Evolutionary conservation across 2,797 vertebrate genomes (phyloP), one percentile per base, ranked within the genome.

Genomic region (Typhlichthys eigenmanni): DNA sequence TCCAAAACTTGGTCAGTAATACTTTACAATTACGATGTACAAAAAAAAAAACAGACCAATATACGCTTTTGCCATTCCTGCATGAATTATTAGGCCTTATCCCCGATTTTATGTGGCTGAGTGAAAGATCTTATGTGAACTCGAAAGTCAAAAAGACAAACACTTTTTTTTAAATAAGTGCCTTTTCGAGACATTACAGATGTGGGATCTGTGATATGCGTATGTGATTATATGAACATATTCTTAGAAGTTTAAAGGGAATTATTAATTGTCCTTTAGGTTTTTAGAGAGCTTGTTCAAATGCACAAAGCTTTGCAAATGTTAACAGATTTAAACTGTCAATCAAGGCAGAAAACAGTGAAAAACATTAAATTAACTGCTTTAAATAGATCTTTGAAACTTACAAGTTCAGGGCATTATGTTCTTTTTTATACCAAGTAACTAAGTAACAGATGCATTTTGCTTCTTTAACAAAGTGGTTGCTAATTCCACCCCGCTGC

Each of bases 331-430:
- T 59, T 4, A 58, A 78, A 62, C 34, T 14, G 5, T 9, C 12
- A 49, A 69, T 59, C 3, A 43, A 69, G 1, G 55, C 47, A 72
- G 29, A 64, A 62, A 50, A 56, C 13, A 17, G 55, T 62, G 47
- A 58, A 2, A 38, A 1, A 5, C 34, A 11, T 76, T 70, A 52
- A 47, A 69, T 29, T 60, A 4, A 45, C 57, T 69, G 75, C 34
- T 32, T 47, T 62, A 69, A 60, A 72, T 52, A 1, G 2, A 67
- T 12, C 72, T 74, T 66, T 60, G 68, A 38, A 63, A 34, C 5
- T 64, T 34, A 50, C 12, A 55, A 3, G 0, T 5, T 6, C 6
- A 17, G 10, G 0, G 50, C 7, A 38, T 38, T 38, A 8, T 38
- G 34, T 38, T 38, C 34, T 38, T 38, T 38, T 19, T 19, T 2